Conservation (phyloP, 2,113 vertebrate genomes). For the Ciconia maguari region DNA sequence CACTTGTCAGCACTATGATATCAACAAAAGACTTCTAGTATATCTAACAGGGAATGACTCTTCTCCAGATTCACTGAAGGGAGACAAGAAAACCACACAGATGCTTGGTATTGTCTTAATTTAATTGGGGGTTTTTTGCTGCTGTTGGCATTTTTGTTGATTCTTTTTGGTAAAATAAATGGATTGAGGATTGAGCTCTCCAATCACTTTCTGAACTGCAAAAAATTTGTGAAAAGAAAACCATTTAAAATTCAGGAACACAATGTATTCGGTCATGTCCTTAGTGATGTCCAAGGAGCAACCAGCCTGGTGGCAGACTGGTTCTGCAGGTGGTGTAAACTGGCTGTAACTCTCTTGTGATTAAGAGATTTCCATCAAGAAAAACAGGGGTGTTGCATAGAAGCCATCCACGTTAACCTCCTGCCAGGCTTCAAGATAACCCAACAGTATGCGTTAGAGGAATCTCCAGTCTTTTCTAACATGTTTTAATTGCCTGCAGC, state of each 20-base stretch:
- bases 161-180: background rate
- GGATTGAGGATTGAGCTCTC: background rate
- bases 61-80: background rate
- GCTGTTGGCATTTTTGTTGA: background rate
- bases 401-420: background rate
- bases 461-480: background rate
- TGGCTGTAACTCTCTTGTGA: background rate
- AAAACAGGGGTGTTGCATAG: background rate
- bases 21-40: conserved; percentile 72
- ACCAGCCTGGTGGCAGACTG: background rate
- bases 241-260: background rate
- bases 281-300: background rate
- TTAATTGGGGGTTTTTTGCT: background rate
- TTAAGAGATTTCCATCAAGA: background rate
- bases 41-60: conserved; percentile 42
- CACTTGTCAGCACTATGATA: conserved; percentile 78
- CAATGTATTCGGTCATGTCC: background rate
- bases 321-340: background rate
- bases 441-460: background rate
- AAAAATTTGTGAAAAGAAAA: background rate
- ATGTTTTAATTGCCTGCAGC: background rate
- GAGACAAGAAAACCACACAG: conserved; percentile 9
- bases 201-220: background rate
- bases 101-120: conserved; percentile 45
- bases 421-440: background rate